Evolutionary conservation across 2,797 vertebrate genomes (phyloP), one percentile per base, ranked within the genome.

Genomic region (Gobionotothen gibberifrons): DNA sequence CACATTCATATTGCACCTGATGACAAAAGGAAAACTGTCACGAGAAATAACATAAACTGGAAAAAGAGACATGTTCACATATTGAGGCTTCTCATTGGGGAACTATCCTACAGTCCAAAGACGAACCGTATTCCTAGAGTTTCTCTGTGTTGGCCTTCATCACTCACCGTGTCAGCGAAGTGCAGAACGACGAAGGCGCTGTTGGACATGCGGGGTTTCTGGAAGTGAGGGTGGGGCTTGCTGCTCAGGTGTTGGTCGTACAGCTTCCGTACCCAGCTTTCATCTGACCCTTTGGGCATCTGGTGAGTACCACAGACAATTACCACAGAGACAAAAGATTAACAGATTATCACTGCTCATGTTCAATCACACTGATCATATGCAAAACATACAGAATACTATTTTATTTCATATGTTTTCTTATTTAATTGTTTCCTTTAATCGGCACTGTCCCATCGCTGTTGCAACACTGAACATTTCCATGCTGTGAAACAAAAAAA

Each of bases 221-320:
- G 79, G 78, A 96, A 96, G 85, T 94, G 79, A 46, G 90, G 85
- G 66, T 92, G 95, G 16, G 85, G 77, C 43, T 76, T 59, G 4
- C 84, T 85, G 54, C 61, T 90, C 85, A 90, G 83, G 77, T 94
- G 94, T 64, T 92, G 93, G 48, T 94, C 93, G 1, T 95, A 95
- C 55, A 96, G 93, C 71, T 97, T 96, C 72, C 61, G 76, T 0
- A 93, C 93, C 95, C 96, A 96, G 86, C 90, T 96, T 42, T 89
- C 90, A 54, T 95, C 93, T 0, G 93, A 96, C 43, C 95, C 95
- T 83, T 94, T 96, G 2, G 95, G 95, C 93, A 96, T 94, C 96
- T 97, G 86, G 40, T 68, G n/a, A 39, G 16, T 2, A 60, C 59
- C 22, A 47, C 4, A 0, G 15, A 61, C 11, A 14, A 21, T 15